phyloP scores from a whole-genome alignment of 2,113 vertebrate genomes.

The Tetrax tetrax region DNA sequence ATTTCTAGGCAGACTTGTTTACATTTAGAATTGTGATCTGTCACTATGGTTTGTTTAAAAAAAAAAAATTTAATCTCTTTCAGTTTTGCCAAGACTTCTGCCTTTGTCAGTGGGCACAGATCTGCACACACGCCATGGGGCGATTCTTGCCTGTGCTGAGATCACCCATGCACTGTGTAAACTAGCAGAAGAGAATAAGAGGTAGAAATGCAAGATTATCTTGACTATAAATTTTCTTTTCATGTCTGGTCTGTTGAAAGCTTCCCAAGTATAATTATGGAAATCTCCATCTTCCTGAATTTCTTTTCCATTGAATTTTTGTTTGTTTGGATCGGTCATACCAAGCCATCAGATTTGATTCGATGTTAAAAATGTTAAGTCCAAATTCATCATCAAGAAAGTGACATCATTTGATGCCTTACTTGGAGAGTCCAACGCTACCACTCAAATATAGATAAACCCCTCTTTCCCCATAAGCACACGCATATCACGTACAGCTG shows the following conservation, averaged over 20 bases:
- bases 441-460: neutral
- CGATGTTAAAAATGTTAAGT: neutral
- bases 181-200: conserved; percentile 79
- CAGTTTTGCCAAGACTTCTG: conserved; percentile 88
- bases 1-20: neutral
- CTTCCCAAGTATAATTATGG: neutral
- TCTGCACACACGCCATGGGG: conserved; percentile 90
- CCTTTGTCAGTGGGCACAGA: conserved; percentile 83
- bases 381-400: neutral
- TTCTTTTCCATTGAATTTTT: neutral
- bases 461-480: neutral
- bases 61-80: conserved; percentile 10
- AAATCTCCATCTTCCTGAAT: neutral
- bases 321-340: neutral
- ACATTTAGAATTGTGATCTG: neutral
- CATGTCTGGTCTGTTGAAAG: conserved; percentile 6
- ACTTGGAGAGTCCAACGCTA: neutral
- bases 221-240: conserved; percentile 4
- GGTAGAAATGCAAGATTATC: conserved; percentile 74
- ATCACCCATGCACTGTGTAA: conserved; percentile 85
- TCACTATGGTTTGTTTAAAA: neutral
- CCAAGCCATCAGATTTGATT: neutral
- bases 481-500: neutral
- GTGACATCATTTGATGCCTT: neutral
- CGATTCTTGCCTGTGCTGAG: conserved; percentile 91